A percentile compares a stretch with the other conserved stretches of the same genome.
Evolutionary conservation across 2,888 invertebrate species (phyloP).

Genomic region (Thecophora atra): DNA sequence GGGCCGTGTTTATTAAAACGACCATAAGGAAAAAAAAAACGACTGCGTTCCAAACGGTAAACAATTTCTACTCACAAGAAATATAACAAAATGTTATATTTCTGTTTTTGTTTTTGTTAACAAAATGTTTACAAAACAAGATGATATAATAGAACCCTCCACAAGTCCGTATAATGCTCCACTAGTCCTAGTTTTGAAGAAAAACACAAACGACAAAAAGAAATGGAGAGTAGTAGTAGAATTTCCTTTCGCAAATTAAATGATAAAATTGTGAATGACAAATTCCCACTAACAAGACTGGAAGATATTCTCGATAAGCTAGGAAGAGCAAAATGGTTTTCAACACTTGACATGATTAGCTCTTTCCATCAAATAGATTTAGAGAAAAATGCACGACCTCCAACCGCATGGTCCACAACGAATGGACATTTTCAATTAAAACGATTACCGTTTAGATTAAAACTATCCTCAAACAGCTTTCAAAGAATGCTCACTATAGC

Average conservation of each 20-base stretch:
- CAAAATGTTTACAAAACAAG: no score
- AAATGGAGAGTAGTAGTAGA: conserved; percentile 1
- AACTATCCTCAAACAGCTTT: neutral
- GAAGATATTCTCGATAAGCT: no score
- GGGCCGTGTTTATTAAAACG: no score
- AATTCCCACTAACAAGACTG: no score
- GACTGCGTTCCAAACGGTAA: no score
- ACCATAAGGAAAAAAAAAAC: no score
- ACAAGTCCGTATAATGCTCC: neutral
- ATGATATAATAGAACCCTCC: neutral
- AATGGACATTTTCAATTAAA: neutral
- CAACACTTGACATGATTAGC: neutral
- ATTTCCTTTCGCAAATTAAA: no score
- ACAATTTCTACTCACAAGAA: no score
- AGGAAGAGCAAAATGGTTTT: no score
- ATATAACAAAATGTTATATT: no score
- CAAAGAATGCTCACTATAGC: neutral
- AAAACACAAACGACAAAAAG: neutral
- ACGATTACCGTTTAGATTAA: neutral
- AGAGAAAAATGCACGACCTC: neutral
- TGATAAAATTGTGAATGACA: no score
- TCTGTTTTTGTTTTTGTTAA: no score
- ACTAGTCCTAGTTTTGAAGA: neutral
- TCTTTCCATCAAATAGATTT: neutral
- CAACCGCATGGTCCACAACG: neutral